These are phyloP conservation scores for Aromia moschata DNA, from an alignment of 2,888 invertebrate species.

Conservation along the genomic window DNA sequence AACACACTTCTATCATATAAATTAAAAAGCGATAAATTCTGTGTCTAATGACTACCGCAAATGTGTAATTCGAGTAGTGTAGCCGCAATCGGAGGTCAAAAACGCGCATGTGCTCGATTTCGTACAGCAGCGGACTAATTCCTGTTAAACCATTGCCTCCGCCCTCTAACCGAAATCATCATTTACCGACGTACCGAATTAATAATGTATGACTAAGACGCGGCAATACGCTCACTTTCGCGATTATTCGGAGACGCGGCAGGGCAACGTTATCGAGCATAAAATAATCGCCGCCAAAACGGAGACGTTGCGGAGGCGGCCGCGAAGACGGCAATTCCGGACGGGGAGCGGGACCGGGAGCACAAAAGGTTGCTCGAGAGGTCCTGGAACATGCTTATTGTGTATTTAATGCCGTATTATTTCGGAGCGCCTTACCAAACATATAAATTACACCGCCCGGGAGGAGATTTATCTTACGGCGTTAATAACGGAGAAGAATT, in stretches of 20 bases:
- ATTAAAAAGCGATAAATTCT: no score
- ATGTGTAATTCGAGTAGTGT: no score
- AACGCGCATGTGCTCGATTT: background rate
- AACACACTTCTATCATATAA: no score
- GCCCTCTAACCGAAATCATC: background rate
- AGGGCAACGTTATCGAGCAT: background rate
- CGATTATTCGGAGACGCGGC: background rate
- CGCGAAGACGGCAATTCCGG: slow-evolving; percentile 15
- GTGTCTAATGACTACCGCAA: no score
- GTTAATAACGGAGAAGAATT: background rate
- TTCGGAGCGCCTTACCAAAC: background rate
- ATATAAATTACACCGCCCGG: background rate
- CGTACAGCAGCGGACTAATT: background rate
- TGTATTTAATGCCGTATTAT: slow-evolving; percentile 14
- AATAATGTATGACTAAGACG: slow-evolving; percentile 3
- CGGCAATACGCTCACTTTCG: slow-evolving; percentile 1
- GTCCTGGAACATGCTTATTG: slow-evolving; percentile 14
- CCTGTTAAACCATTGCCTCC: background rate
- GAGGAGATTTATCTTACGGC: background rate
- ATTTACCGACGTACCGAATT: background rate
- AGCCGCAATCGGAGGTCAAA: no score
- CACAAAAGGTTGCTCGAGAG: slow-evolving; percentile 12
- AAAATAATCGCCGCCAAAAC: background rate
- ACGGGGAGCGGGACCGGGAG: slow-evolving; percentile 2
- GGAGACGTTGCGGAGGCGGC: slow-evolving; percentile 8